Conservation (phyloP, 2,888 invertebrate genomes). For the Caenorhabditis afra region DNA sequence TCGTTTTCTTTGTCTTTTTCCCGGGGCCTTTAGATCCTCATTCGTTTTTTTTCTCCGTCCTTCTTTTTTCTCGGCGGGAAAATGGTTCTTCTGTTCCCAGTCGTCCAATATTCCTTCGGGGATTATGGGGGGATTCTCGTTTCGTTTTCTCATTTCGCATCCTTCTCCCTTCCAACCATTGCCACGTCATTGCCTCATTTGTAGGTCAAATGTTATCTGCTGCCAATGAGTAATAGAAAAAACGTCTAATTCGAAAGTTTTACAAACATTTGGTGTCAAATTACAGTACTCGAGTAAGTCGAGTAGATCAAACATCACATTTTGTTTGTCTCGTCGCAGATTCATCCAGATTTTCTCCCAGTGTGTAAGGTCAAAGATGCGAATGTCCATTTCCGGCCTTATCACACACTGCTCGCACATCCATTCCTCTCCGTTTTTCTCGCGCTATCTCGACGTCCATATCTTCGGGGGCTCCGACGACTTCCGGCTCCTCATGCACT, state of each 20-base stretch:
- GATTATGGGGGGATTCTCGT: neutral
- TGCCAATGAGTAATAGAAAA: too few relatives aligned
- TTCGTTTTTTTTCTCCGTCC: slow-evolving; percentile 2
- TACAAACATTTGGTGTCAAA: neutral
- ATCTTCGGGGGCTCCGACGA: neutral
- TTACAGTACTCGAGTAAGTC: neutral
- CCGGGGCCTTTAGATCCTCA: neutral
- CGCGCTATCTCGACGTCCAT: neutral
- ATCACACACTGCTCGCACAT: too few relatives aligned
- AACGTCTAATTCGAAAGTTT: neutral
- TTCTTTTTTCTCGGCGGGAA: neutral
- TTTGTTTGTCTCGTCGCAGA: neutral
- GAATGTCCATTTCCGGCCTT: too few relatives aligned
- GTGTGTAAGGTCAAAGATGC: too few relatives aligned
- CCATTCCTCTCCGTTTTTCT: too few relatives aligned
- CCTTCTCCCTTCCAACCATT: too few relatives aligned
- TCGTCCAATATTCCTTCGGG: neutral
- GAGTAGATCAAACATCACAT: neutral
- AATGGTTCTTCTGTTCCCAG: slow-evolving; percentile 1
- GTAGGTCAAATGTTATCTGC: neutral
- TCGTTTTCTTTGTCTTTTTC: neutral
- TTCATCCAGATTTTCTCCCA: too few relatives aligned
- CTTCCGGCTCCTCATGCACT: slow-evolving; percentile 33
- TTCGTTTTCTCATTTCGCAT: neutral
- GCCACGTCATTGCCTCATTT: neutral